Conservation (phyloP, 2,888 invertebrate genomes). For the Agrypnus murinus region DNA sequence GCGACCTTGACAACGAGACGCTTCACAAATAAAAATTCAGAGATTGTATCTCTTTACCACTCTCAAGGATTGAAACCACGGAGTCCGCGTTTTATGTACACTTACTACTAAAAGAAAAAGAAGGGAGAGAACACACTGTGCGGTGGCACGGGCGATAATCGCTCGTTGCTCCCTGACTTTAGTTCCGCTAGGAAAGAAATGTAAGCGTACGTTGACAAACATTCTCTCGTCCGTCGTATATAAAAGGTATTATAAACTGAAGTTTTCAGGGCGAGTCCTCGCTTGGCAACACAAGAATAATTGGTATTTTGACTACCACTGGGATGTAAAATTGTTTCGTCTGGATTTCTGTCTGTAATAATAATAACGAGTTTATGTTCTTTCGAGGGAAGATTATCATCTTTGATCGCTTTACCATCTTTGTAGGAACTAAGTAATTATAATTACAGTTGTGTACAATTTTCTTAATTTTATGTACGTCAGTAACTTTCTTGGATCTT, state of each 20-base stretch:
- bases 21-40: slow-evolving; percentile 60
- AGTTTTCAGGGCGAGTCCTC: slow-evolving; percentile 28
- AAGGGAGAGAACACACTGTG: slow-evolving; percentile 45
- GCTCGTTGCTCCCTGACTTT: slow-evolving; percentile 46
- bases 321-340: slow-evolving; percentile 42
- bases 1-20: slow-evolving; percentile 62
- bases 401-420: no score
- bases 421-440: no score
- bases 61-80: slow-evolving; percentile 38
- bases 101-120: slow-evolving; percentile 32
- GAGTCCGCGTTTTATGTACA: slow-evolving; percentile 10
- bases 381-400: no score
- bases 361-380: no score
- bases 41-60: slow-evolving; percentile 59
- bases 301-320: slow-evolving; percentile 50
- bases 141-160: slow-evolving; percentile 52
- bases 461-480: no score
- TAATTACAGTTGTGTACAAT: no score
- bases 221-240: slow-evolving; percentile 14
- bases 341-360: neutral
- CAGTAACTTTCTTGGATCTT: no score
- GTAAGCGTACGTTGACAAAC: slow-evolving; percentile 53
- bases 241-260: neutral
- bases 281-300: slow-evolving; percentile 49
- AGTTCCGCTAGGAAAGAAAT: slow-evolving; percentile 51